Evolutionary conservation across 2,113 vertebrate species (phyloP).

Genomic region (Sminthopsis crassicaudata): DNA sequence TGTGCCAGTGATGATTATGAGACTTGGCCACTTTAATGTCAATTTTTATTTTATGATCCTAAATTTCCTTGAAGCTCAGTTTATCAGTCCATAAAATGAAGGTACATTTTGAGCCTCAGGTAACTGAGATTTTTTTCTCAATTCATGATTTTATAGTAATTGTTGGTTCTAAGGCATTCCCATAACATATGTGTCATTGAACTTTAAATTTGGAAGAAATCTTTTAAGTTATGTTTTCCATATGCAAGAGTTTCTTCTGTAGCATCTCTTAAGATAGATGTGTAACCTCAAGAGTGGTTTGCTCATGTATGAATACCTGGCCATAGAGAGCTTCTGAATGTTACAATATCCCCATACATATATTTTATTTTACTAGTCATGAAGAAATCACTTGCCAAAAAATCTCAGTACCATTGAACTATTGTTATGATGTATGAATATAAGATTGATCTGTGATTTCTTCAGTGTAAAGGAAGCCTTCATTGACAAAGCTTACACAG

Average conservation of each 20-base stretch:
- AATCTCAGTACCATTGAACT: not conserved
- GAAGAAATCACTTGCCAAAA: not conserved
- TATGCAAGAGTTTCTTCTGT: not conserved
- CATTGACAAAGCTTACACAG: not conserved
- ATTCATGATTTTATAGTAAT: constrained; percentile 34
- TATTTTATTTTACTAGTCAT: not conserved
- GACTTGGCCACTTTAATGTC: not conserved
- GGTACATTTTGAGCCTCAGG: constrained; percentile 24
- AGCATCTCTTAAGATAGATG: not conserved
- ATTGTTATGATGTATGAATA: not conserved
- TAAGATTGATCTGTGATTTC: not conserved
- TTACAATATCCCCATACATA: not conserved
- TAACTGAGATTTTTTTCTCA: constrained; percentile 4
- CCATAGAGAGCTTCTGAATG: not conserved
- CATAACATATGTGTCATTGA: not conserved
- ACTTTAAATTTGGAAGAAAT: not conserved
- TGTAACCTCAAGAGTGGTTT: not conserved
- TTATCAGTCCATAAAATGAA: constrained; percentile 9
- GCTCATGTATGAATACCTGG: not conserved
- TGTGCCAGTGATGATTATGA: not conserved
- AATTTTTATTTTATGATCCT: constrained; percentile 15
- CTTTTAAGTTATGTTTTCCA: not conserved
- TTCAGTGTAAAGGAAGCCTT: not conserved
- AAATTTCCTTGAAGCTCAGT: constrained; percentile 7
- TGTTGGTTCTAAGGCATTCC: not conserved